Base-by-base conservation (phyloP, 2,888 invertebrate genomes). In the Agrochola litura region DNA sequence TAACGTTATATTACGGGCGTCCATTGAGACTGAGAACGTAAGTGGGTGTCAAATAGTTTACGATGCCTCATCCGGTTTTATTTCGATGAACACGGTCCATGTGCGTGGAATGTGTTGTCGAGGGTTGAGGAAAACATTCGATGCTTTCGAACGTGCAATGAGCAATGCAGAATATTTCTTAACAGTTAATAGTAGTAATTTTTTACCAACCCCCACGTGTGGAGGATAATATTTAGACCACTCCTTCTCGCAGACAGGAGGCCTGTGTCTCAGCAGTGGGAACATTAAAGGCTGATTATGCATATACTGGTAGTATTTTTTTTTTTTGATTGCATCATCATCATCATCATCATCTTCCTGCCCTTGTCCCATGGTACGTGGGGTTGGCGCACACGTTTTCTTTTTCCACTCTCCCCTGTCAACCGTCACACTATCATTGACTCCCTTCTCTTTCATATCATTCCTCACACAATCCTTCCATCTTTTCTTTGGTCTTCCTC, bases 11-110 rank as follows among this genome's bases (percentile, higher is more conserved):
- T 82, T 70, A 68, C 73, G 58, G 63, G 16, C 73, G 46, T 84
- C 69, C 54, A 83, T 86, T 84, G 54, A 86, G 80, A 46, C 58
- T 58, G 65, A 19, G 63, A 19, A 37, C 14, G 46, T 64, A 70
- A 73, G 80, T 67, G 56, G 63, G 41, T 66, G 84, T 49, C 46
- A 67, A 71, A 85, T 61, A 75, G 71, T 86, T 86, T 75, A 84
- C 69, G 86, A 86, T 41, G 37, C 60, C 46, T 77, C 83, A 70
- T 86, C 58, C 22, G 16, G 69, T 73, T 86, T 84, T 84, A 86
- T 73, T 73, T 75, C 64, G 14, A 73, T 54, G 64, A 69, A 30
- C 60, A 54, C n/a, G 56, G 22, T 22, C 41, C 22, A 49, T 67
- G 37, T 6, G 37, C 54, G 71, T 82, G 67, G 37, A 56, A 60